These are phyloP conservation scores for Ammospiza maritima DNA, from an alignment of 2,797 vertebrate species.

Conservation along the genomic window DNA sequence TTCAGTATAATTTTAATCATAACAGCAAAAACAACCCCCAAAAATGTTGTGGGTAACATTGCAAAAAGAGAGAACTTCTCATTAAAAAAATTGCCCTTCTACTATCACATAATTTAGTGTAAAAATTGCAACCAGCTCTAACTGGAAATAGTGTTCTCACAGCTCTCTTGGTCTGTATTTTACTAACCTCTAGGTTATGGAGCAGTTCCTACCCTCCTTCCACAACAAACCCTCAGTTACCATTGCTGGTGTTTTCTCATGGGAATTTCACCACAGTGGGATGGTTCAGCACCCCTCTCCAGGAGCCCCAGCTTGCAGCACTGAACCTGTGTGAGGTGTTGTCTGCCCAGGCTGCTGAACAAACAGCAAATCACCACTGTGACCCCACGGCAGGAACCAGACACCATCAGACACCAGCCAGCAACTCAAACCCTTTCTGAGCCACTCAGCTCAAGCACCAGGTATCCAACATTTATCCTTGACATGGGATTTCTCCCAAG, in stretches of 20 bases:
- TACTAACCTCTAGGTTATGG: neutral
- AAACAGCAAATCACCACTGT: neutral
- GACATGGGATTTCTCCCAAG: neutral
- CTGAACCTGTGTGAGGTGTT: neutral
- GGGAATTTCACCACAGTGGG: neutral
- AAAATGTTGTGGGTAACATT: neutral
- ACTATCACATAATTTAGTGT: neutral
- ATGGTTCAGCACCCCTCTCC: neutral
- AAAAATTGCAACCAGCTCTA: neutral
- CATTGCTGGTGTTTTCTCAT: neutral
- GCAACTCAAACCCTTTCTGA: neutral
- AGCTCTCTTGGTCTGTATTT: neutral
- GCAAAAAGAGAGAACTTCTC: neutral
- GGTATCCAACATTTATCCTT: neutral
- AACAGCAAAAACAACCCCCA: neutral
- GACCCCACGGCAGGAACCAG: neutral
- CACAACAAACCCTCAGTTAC: neutral
- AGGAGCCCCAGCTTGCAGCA: neutral
- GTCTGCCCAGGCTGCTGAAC: neutral
- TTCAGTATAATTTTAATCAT: neutral
- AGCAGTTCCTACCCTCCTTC: neutral
- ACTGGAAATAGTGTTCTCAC: conserved; percentile 21
- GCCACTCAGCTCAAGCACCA: neutral
- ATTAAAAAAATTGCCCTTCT: neutral
- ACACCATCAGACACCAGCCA: neutral